Evolutionary conservation across 2,888 invertebrate genomes (phyloP).

Genomic region (Seladonia tumulorum): DNA sequence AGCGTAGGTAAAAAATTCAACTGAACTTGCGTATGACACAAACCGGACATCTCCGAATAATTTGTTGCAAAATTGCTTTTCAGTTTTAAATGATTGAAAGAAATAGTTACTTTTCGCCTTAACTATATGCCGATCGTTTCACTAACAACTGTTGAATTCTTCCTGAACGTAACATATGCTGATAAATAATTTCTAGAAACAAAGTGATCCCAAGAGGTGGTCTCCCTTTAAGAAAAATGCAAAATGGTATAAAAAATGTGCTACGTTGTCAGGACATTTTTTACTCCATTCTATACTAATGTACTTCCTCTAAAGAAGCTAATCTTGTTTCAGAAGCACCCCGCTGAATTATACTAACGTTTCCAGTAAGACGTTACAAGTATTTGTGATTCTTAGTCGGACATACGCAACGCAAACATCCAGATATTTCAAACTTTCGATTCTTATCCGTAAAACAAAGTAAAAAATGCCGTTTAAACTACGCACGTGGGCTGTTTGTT

Average conservation of each 20-base stretch:
- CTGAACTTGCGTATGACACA: neutral
- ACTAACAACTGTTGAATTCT: conserved; percentile 33
- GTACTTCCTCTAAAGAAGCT: neutral
- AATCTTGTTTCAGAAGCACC: neutral
- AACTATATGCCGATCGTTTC: neutral
- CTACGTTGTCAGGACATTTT: neutral
- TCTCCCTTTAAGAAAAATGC: neutral
- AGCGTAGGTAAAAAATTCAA: neutral
- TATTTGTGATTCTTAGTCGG: conserved; percentile 7
- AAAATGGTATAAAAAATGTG: conserved; percentile 7
- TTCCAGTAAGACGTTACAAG: conserved; percentile 5
- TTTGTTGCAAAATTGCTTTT: neutral
- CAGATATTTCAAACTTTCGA: conserved; percentile 12
- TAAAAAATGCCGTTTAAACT: conserved; percentile 50
- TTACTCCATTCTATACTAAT: neutral
- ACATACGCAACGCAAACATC: conserved; percentile 24
- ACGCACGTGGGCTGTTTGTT: conserved; percentile 19
- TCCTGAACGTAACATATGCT: conserved; percentile 27
- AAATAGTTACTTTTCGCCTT: neutral
- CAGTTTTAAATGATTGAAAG: neutral
- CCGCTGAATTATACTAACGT: conserved; percentile 24
- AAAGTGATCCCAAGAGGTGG: neutral
- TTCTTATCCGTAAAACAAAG: conserved; percentile 49
- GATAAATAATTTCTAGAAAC: conserved; percentile 19
- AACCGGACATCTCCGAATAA: neutral